phyloP scores from a whole-genome alignment of 2,888 invertebrate species.

The Cephonodes hylas region DNA sequence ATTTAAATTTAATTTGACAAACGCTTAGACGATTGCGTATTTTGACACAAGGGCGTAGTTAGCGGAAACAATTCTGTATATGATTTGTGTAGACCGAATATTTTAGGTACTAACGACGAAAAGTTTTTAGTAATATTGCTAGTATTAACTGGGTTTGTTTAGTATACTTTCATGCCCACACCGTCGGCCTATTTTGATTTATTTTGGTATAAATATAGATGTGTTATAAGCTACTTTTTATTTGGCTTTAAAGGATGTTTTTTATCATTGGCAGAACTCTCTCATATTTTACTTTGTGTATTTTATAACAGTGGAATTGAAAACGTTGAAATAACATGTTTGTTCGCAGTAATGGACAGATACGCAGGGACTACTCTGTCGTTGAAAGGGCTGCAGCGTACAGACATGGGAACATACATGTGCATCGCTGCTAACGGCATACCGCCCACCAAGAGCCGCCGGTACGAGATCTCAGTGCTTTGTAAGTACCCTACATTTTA shows the following conservation, averaged over 20 bases:
- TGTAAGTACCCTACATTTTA: constrained; percentile 82
- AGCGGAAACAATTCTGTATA: background rate
- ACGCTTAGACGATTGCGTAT: background rate
- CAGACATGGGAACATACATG: constrained; percentile 92
- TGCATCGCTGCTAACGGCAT: constrained; percentile 93
- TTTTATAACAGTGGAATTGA: background rate
- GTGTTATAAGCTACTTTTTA: too few species aligned
- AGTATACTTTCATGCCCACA: too few species aligned
- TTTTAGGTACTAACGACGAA: too few species aligned
- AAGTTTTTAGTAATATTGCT: too few species aligned
- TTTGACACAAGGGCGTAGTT: background rate
- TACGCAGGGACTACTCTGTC: constrained; percentile 86
- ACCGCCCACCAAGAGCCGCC: constrained; percentile 90
- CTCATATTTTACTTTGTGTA: too few species aligned
- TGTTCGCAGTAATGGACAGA: constrained; percentile 81
- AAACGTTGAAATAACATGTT: background rate
- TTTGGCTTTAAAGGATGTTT: too few species aligned
- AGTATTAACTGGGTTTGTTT: too few species aligned
- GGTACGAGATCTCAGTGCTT: constrained; percentile 89
- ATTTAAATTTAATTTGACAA: constrained; percentile 80
- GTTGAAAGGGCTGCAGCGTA: constrained; percentile 86
- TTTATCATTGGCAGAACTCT: too few species aligned
- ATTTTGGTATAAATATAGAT: too few species aligned
- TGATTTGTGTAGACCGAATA: background rate
- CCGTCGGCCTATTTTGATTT: too few species aligned